These are phyloP conservation scores for Palythoa caribaeorum DNA, from an alignment of 92 coral and sea anemone genomes.

Conservation along the genomic window DNA sequence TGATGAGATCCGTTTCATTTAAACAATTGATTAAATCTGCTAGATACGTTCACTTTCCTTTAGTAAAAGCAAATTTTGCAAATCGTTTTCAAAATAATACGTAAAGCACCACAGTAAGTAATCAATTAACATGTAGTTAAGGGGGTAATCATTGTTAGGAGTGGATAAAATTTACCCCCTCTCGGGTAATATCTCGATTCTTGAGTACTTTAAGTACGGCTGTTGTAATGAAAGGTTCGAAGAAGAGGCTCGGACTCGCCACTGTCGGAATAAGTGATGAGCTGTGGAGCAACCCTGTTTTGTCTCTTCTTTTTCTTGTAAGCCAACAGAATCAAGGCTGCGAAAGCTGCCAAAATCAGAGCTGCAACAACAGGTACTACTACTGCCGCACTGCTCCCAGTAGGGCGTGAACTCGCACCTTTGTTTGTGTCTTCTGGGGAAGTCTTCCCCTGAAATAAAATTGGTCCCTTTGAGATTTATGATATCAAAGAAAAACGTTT, in stretches of 20 bases:
- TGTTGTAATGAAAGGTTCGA: constrained; percentile 8
- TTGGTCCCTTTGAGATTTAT: neutral
- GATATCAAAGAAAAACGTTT: neutral
- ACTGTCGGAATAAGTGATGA: neutral
- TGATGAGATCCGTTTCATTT: too few species aligned
- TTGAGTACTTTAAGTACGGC: too few species aligned
- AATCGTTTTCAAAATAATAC: too few species aligned
- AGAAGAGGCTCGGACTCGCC: neutral
- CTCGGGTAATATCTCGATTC: too few species aligned
- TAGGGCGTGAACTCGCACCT: neutral
- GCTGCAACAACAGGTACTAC: neutral
- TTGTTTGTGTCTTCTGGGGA: neutral
- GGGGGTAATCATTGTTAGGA: too few species aligned
- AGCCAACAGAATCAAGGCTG: constrained; percentile 1
- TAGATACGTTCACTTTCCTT: too few species aligned
- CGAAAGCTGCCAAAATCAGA: neutral
- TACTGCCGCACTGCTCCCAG: neutral
- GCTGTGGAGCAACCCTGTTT: neutral
- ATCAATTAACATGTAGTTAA: too few species aligned
- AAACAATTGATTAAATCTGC: too few species aligned
- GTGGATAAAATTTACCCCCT: too few species aligned
- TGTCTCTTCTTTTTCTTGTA: neutral
- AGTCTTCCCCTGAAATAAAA: neutral
- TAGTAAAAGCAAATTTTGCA: too few species aligned
- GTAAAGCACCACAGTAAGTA: too few species aligned